These are phyloP conservation scores for Beroe ovata DNA, from an alignment of 37 sponge, comb jelly and placozoan genomes.

Conservation along the genomic window DNA sequence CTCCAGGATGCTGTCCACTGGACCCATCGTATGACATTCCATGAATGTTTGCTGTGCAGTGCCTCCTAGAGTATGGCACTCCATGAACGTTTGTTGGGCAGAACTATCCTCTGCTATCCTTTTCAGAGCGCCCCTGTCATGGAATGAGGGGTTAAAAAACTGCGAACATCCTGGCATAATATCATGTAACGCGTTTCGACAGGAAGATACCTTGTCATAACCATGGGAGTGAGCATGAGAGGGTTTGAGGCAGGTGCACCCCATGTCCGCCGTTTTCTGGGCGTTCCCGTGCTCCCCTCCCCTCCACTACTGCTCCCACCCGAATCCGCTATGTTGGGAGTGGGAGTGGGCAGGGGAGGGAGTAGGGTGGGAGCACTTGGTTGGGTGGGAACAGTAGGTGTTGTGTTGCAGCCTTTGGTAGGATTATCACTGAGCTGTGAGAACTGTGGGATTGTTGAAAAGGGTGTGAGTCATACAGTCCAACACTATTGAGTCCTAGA, in stretches of 20 bases:
- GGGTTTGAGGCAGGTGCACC: conserved; percentile 26
- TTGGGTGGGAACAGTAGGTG: neutral
- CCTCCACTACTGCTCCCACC: neutral
- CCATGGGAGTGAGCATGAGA: conserved; percentile 24
- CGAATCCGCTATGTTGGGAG: neutral
- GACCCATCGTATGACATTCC: conserved; percentile 22
- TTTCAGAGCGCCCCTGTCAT: conserved; percentile 18
- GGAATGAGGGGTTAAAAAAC: too few species aligned
- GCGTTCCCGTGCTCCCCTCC: neutral
- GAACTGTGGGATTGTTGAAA: neutral
- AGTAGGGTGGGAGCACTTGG: neutral
- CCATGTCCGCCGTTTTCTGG: conserved; percentile 54
- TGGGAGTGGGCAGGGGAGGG: neutral
- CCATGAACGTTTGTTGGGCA: conserved; percentile 62
- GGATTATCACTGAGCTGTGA: neutral
- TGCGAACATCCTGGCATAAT: too few species aligned
- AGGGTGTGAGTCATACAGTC: too few species aligned
- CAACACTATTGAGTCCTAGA: too few species aligned
- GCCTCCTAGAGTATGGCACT: conserved; percentile 28
- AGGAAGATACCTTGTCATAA: conserved; percentile 55
- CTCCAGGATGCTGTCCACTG: conserved; percentile 35
- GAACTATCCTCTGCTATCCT: conserved; percentile 32
- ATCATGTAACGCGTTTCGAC: too few species aligned
- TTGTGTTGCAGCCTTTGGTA: neutral
- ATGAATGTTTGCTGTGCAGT: conserved; percentile 36